A percentile compares a stretch with the other conserved stretches of the same genome.
Evolutionary conservation across 2,888 invertebrate species (phyloP).

Genomic region (Coenonympha arcania): DNA sequence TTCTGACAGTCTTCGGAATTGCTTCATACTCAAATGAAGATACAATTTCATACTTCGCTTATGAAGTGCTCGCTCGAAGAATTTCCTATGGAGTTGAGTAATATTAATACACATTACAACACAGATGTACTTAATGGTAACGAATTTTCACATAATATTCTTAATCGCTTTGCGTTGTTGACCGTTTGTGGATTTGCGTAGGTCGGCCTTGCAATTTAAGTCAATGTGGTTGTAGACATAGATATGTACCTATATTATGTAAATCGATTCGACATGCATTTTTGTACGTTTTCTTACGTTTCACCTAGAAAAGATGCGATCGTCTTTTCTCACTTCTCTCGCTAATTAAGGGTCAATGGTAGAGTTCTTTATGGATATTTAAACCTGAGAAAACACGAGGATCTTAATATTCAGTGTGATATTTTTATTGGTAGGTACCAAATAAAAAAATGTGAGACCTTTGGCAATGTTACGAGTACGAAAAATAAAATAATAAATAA

Average conservation of each 20-base stretch:
- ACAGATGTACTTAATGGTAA: conserved; percentile 4
- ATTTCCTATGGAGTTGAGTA: conserved; percentile 9
- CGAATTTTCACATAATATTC: conserved; percentile 17
- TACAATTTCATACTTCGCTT: conserved; percentile 9
- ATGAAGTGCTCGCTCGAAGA: conserved; percentile 2
- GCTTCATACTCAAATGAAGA: conserved; percentile 12
- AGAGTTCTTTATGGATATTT: too few relatives aligned
- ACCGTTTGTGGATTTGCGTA: background rate
- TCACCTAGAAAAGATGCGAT: background rate
- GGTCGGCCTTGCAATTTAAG: background rate
- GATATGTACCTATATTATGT: background rate
- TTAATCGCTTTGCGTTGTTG: conserved; percentile 8
- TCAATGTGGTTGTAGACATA: background rate
- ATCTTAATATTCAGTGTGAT: too few relatives aligned
- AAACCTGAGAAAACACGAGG: too few relatives aligned
- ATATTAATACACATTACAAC: conserved; percentile 8
- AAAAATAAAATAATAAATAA: too few relatives aligned
- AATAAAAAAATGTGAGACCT: too few relatives aligned
- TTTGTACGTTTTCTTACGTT: background rate
- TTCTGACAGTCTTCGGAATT: conserved; percentile 15
- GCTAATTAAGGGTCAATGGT: too few relatives aligned
- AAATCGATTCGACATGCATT: background rate
- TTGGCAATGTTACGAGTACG: too few relatives aligned
- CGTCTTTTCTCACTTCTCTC: too few relatives aligned
- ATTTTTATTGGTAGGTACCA: too few relatives aligned